Evolutionary conservation across 2,797 vertebrate genomes (phyloP), one percentile per base, ranked within the genome.

Genomic region (Rhynchonycteris naso): DNA sequence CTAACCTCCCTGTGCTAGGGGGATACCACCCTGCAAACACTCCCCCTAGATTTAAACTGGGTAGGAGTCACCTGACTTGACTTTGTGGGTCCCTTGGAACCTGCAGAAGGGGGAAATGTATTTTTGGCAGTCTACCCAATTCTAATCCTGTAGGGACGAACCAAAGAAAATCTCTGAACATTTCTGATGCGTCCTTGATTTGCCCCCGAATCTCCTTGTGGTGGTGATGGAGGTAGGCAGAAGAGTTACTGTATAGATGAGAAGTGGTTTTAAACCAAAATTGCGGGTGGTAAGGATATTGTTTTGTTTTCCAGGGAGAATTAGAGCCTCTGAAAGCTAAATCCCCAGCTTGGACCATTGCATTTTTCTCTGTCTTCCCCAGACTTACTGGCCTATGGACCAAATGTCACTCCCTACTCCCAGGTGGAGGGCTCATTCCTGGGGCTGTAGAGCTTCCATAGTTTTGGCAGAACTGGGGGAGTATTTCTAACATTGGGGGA

Each of bases 221-320:
- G 16, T 50, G 65, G 59, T 38, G 58, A 28, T 52, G 26, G 66
- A 35, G 43, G 43, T 14, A 80, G 68, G 72, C 38, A 65, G 30
- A 87, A 43, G 47, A 38, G 47, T 66, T 61, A 75, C 9, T 38
- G 47, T 47, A 47, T 7, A 43, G 56, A 58, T 82, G 30, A 88
- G 52, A 97, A 58, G 18, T 14, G 38, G 14, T 35, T 88, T 78
- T 66, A 68, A 88, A 65, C 19, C 72, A 68, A 84, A 61, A 50
- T 24, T 30, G 1, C 2, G 5, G 19, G 24, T 10, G 21, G 5
- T n/a, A 9, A 30, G 59, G 7, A 15, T 63, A 58, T 19, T 38
- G 22, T 61, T 96, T 96, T 93, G n/a, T 84, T 86, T 68, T 92
- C 28, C 91, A 90, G 93, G 63, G 33, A 85, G 19, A 76, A 33